Percentiles rank a stretch among this genome's conserved stretches.
Evolutionary conservation across 2,113 vertebrate genomes (phyloP).

Genomic region (Serilophus lunatus): DNA sequence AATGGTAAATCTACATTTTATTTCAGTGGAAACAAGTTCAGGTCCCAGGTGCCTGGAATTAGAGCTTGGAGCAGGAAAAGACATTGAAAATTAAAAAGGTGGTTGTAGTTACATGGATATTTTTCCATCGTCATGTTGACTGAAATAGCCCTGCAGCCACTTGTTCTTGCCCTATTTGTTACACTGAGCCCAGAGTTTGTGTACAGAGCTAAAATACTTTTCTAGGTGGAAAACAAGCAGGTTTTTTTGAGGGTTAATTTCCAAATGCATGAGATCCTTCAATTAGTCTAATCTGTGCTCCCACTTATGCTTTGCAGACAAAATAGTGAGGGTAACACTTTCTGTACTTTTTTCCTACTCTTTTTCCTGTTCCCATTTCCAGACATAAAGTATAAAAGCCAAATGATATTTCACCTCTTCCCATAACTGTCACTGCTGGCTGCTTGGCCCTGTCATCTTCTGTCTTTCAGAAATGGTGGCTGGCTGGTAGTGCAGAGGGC

Average conservation of each 20-base stretch:
- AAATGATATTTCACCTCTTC: not conserved
- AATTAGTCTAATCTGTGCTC: not conserved
- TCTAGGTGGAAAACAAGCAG: not conserved
- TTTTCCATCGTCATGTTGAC: not conserved
- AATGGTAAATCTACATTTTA: constrained; percentile 24
- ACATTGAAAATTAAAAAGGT: constrained; percentile 35
- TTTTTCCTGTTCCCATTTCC: not conserved
- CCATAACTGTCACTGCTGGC: not conserved
- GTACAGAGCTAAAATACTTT: not conserved
- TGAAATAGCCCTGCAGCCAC: not conserved
- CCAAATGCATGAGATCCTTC: not conserved
- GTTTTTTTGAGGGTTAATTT: not conserved
- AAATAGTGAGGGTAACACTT: not conserved
- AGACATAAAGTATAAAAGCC: not conserved
- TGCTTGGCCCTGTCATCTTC: rapidly evolving
- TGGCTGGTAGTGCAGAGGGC: not conserved
- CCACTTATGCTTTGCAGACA: not conserved
- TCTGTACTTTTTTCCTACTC: not conserved
- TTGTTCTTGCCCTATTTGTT: not conserved
- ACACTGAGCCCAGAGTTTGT: not conserved
- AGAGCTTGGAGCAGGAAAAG: constrained; percentile 34
- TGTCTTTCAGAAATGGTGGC: not conserved
- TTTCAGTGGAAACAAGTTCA: constrained; percentile 24
- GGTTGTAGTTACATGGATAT: not conserved
- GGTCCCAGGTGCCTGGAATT: not conserved